Conservation (phyloP, 1,140 invertebrate species). For the Cydia splendana region DNA sequence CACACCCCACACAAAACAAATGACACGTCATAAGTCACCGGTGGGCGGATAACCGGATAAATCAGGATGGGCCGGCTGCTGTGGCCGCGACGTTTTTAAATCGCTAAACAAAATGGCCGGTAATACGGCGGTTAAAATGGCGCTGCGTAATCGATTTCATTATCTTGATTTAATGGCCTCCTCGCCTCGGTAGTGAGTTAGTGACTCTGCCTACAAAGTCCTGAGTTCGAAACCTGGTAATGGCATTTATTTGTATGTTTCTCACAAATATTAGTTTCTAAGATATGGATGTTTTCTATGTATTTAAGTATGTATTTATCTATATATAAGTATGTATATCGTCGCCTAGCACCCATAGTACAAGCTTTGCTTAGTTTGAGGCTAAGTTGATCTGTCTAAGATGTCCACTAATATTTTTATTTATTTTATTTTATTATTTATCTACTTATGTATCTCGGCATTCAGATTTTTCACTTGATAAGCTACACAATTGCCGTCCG, state of each 20-base stretch:
- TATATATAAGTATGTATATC: no score
- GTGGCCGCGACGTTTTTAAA: conserved; percentile 24
- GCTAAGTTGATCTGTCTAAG: no score
- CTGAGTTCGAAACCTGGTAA: neutral
- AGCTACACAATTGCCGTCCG: no score
- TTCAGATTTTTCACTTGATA: no score
- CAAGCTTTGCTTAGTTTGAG: no score
- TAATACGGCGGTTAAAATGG: conserved; percentile 16
- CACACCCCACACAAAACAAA: neutral
- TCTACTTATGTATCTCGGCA: no score
- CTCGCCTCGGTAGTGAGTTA: neutral
- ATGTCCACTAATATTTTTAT: no score
- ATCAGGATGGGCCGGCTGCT: conserved; percentile 10
- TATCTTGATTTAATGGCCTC: no score
- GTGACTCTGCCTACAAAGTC: neutral
- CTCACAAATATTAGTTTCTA: neutral
- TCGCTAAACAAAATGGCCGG: conserved; percentile 24
- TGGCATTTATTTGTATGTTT: neutral
- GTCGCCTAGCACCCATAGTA: no score
- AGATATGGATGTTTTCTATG: neutral
- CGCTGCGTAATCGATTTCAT: neutral
- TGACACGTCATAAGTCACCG: conserved; percentile 20
- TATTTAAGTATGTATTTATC: no score
- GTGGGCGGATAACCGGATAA: conserved; percentile 22
- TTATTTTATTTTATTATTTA: no score